Evolutionary conservation across 2,888 invertebrate genomes (phyloP).

Genomic region (Scaptomyza parva): DNA sequence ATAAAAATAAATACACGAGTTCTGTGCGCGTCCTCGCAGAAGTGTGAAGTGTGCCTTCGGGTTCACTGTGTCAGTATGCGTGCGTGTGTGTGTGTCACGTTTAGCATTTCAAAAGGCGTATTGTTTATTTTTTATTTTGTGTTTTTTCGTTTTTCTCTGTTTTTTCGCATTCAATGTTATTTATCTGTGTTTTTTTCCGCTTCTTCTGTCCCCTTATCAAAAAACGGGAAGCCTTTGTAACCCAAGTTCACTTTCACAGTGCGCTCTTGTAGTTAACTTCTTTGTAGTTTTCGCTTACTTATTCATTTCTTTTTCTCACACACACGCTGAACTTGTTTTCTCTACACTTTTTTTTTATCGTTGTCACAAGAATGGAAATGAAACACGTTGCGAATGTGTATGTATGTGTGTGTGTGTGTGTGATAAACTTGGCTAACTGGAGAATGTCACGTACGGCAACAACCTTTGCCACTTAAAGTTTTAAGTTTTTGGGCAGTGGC

Average conservation of each 20-base stretch:
- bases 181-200: conserved; percentile 61
- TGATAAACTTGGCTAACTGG: conserved; percentile 65
- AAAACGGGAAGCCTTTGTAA: conserved; percentile 61
- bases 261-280: conserved; percentile 73
- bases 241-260: conserved; percentile 67
- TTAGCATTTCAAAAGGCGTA: conserved; percentile 80
- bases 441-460: conserved; percentile 70
- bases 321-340: conserved; percentile 31
- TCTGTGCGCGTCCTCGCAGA: conserved; percentile 56
- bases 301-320: conserved; percentile 55
- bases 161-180: conserved; percentile 71
- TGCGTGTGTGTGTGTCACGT: conserved; percentile 54
- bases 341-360: conserved; percentile 1
- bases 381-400: conserved; percentile 44
- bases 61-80: conserved; percentile 21
- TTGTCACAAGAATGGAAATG: conserved; percentile 52
- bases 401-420: conserved; percentile 48
- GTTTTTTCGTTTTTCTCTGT: conserved; percentile 35
- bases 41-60: conserved; percentile 64
- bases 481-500: conserved; percentile 54
- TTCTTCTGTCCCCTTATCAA: not conserved
- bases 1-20: conserved; percentile 75
- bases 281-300: conserved; percentile 72
- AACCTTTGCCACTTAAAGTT: conserved; percentile 78
- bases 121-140: conserved; percentile 60